A percentile compares a stretch with the other conserved stretches of the same genome.
phyloP scores from a whole-genome alignment of 1,140 invertebrate species.

The Magallana gigas region DNA sequence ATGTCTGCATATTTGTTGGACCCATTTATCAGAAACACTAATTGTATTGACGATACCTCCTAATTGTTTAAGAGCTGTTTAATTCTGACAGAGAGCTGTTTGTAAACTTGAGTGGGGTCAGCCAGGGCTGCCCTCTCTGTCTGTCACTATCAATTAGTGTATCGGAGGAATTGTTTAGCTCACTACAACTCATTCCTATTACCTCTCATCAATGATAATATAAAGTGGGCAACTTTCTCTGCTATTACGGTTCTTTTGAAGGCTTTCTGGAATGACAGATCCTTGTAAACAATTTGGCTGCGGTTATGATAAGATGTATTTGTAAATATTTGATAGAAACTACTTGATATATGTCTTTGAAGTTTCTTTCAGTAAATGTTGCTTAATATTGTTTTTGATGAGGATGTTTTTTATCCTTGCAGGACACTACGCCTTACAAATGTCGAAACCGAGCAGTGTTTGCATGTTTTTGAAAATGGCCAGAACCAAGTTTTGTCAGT shows the following conservation, averaged over 20 bases:
- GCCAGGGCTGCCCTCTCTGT: conserved; percentile 26
- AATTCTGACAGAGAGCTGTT: conserved; percentile 29
- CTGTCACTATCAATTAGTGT: conserved; percentile 33
- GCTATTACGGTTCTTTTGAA: neutral
- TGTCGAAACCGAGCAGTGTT: conserved; percentile 62
- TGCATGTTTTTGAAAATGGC: conserved; percentile 62
- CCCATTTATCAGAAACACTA: conserved; percentile 15
- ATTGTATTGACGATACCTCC: conserved; percentile 21
- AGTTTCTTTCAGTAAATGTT: conserved; percentile 38
- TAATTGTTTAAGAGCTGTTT: conserved; percentile 36
- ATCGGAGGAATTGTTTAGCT: conserved; percentile 28
- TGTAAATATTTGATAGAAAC: conserved; percentile 35
- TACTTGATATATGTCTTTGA: conserved; percentile 36
- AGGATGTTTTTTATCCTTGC: conserved; percentile 28
- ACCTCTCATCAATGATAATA: conserved; percentile 13
- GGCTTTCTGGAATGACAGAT: conserved; percentile 16
- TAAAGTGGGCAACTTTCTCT: conserved; percentile 15
- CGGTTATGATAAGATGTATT: conserved; percentile 33
- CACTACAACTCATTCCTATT: conserved; percentile 30
- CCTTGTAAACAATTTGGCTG: conserved; percentile 32
- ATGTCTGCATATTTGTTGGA: neutral
- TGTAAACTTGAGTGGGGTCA: conserved; percentile 37
- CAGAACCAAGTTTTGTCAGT: conserved; percentile 62
- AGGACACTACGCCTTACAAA: conserved; percentile 67
- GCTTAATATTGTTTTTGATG: conserved; percentile 31